A percentile compares a stretch with the other conserved stretches of the same genome.
These are phyloP conservation scores for Sebastes hubbsi DNA, from an alignment of 2,797 vertebrate species.

Conservation along the genomic window DNA sequence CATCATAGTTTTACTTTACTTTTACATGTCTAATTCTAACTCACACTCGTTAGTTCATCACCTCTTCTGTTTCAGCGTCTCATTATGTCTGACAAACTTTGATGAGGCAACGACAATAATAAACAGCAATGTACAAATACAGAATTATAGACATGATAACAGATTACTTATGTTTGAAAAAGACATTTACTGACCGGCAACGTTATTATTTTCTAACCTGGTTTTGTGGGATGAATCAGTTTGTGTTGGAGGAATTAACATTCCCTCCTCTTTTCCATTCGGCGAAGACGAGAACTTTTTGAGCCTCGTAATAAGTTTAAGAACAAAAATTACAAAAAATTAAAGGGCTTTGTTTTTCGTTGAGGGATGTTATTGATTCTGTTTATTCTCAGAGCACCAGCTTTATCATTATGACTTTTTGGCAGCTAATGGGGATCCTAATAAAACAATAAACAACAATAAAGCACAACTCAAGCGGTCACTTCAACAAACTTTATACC, in stretches of 20 bases:
- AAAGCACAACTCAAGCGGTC: neutral
- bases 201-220: too few relatives aligned
- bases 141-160: neutral
- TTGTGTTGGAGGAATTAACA: neutral
- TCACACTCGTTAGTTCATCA: neutral
- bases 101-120: neutral
- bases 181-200: neutral
- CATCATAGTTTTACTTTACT: neutral
- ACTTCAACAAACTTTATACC: neutral
- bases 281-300: neutral
- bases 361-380: constrained; percentile 8
- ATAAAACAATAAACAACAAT: constrained; percentile 17
- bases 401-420: constrained; percentile 1
- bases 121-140: neutral
- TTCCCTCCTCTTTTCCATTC: neutral
- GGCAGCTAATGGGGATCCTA: neutral
- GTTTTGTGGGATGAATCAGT: neutral
- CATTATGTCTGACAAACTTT: neutral
- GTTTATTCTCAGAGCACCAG: neutral
- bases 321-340: neutral
- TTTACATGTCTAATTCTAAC: neutral
- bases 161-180: neutral
- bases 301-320: neutral
- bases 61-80: neutral
- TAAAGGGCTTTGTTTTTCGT: neutral